Evolutionary conservation across 2,888 invertebrate genomes (phyloP).

Genomic region (Melanargia galathea): DNA sequence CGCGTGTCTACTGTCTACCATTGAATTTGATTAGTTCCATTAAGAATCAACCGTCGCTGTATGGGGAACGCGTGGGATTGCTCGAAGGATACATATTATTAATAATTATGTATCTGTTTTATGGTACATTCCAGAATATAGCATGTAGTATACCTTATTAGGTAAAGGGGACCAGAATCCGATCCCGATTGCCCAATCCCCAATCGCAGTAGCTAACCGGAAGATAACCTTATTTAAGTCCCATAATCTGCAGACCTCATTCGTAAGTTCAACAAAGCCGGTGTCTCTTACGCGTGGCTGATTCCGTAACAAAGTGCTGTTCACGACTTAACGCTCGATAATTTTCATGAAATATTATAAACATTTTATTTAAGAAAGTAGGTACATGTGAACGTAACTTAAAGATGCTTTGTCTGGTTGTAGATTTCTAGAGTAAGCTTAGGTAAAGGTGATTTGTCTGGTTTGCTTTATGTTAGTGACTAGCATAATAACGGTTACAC

Average conservation of each 20-base stretch:
- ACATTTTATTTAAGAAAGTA: too few species aligned
- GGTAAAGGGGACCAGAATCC: not conserved
- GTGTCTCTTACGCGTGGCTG: constrained; percentile 65
- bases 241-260: constrained; percentile 11
- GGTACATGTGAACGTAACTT: too few species aligned
- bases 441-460: not conserved
- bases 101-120: too few species aligned
- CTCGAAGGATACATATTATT: too few species aligned
- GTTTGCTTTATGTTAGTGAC: constrained; percentile 1
- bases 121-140: too few species aligned
- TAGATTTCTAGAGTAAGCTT: not conserved
- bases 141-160: too few species aligned
- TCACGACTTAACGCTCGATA: constrained; percentile 42
- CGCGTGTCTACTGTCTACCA: too few species aligned
- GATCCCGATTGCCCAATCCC: not conserved
- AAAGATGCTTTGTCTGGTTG: too few species aligned
- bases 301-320: constrained; percentile 58
- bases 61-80: too few species aligned
- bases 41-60: too few species aligned
- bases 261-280: constrained; percentile 31
- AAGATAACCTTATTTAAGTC: constrained; percentile 12
- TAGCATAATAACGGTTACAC: constrained; percentile 28
- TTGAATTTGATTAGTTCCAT: too few species aligned
- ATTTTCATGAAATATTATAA: constrained; percentile 15
- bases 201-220: not conserved